Base-by-base conservation (phyloP, 2,113 vertebrate species). In the Neogale vison region DNA sequence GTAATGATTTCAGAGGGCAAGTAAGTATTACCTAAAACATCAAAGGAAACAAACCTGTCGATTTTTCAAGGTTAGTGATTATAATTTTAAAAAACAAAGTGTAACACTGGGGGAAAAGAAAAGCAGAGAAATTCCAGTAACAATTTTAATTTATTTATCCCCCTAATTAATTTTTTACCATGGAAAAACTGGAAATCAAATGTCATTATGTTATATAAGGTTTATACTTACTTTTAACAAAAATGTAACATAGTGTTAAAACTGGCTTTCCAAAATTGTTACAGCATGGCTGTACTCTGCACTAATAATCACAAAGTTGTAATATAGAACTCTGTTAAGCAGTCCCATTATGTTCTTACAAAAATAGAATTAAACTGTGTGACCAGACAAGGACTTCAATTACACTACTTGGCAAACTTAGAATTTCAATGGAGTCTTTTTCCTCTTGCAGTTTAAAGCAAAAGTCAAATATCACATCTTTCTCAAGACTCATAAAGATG, bases 391-490 rank as follows among this genome's bases (percentile, higher is more conserved):
- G 97, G 96, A 99, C 98, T 98, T 99, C 98, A 98, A 95, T 97
- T 98, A 99, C 83, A 98, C 98, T 98, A 98, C 97, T 98, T 98
- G 98, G 98, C 98, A 99, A 98, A 98, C 97, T 97, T 92, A 95
- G 97, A 98, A 97, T 98, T 98, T 98, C 98, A 97, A 97, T 98
- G 0, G 31, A 98, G 95, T 97, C 98, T 98, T 98, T 98, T 98
- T 98, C 98, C 98, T 98, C 98, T 98, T 97, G 98, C 95, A 95
- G 97, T 97, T 94, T 97, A 98, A 98, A 98, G 98, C 98, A 96
- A 96, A 92, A 96, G 81, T 98, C 98, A 97, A 96, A 96, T 71
- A 98, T 97, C 98, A 97, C 98, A 97, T 93, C 93, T 93, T 72
- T 97, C 3, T 88, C 95, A 92, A 98, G 97, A 96, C 97, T 99